Percentiles rank a stretch among this genome's conserved stretches.
Conservation (phyloP, 2,888 invertebrate species). For the Synanthedon tipuliformis region DNA sequence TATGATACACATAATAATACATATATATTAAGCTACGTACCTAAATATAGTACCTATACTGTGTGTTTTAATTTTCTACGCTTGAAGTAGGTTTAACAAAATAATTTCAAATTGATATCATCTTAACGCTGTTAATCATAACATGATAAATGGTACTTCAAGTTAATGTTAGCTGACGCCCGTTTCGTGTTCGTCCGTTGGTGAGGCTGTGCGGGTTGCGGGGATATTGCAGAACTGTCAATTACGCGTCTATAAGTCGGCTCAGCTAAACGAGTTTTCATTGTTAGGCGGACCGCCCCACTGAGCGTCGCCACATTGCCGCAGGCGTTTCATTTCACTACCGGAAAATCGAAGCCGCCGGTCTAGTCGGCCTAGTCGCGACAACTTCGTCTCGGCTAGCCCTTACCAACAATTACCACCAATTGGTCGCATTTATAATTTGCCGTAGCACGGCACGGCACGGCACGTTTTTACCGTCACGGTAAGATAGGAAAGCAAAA, state of each 20-base stretch:
- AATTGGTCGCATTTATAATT: no score
- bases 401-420: conserved; percentile 15
- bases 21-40: no score
- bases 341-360: conserved; percentile 17
- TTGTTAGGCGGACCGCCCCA: conserved; percentile 15
- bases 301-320: conserved; percentile 6
- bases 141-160: conserved; percentile 7
- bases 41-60: no score
- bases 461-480: no score
- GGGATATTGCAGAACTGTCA: conserved; percentile 12
- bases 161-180: conserved; percentile 3
- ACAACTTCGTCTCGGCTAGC: conserved; percentile 7
- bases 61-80: no score
- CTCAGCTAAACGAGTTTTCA: conserved; percentile 23
- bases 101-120: no score
- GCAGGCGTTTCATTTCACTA: conserved; percentile 6
- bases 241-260: conserved; percentile 15
- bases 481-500: no score
- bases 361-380: conserved; percentile 12
- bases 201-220: not conserved
- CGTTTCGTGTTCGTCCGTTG: conserved; percentile 5
- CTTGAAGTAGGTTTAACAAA: no score
- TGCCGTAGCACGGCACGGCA: no score
- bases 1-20: no score
- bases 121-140: conserved; percentile 1